A percentile compares a stretch with the other conserved stretches of the same genome.
Evolutionary conservation across 2,888 invertebrate genomes (phyloP).

Genomic region (Dryobotodes eremita): DNA sequence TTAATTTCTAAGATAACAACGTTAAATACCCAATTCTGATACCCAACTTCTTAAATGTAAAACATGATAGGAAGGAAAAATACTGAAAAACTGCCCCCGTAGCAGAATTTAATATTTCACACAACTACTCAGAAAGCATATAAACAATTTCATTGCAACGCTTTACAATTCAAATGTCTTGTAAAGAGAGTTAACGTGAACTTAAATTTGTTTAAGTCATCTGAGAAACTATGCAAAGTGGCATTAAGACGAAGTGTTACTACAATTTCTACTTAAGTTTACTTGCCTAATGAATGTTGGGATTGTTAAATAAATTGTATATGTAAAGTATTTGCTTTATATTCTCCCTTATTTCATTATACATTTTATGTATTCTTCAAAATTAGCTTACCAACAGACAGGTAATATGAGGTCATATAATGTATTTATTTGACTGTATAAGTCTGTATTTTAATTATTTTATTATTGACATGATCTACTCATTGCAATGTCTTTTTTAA

Average conservation of each 20-base stretch:
- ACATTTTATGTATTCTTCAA: too few relatives aligned
- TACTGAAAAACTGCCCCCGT: not conserved
- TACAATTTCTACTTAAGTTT: constrained; percentile 10
- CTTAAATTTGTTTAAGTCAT: constrained; percentile 46
- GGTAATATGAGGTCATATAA: too few relatives aligned
- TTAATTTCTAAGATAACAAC: too few relatives aligned
- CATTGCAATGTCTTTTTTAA: too few relatives aligned
- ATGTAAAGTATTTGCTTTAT: not conserved
- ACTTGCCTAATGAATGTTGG: constrained; percentile 14
- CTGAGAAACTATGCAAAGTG: constrained; percentile 35
- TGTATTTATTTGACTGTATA: too few relatives aligned
- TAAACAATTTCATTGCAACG: constrained; percentile 33
- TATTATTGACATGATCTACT: too few relatives aligned
- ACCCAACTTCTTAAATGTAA: not conserved
- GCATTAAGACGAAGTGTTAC: constrained; percentile 32
- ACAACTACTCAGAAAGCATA: constrained; percentile 16
- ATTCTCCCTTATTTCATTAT: too few relatives aligned
- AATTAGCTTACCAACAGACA: too few relatives aligned
- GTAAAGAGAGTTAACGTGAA: constrained; percentile 37
- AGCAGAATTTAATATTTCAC: constrained; percentile 16
- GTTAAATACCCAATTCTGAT: too few relatives aligned
- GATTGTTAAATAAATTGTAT: constrained; percentile 22
- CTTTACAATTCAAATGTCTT: constrained; percentile 50
- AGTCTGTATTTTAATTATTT: too few relatives aligned
- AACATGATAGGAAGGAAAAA: not conserved